Percentiles rank a stretch among this genome's conserved stretches.
phyloP scores from a whole-genome alignment of 2,888 invertebrate species.

The Phymatocera aterrima region DNA sequence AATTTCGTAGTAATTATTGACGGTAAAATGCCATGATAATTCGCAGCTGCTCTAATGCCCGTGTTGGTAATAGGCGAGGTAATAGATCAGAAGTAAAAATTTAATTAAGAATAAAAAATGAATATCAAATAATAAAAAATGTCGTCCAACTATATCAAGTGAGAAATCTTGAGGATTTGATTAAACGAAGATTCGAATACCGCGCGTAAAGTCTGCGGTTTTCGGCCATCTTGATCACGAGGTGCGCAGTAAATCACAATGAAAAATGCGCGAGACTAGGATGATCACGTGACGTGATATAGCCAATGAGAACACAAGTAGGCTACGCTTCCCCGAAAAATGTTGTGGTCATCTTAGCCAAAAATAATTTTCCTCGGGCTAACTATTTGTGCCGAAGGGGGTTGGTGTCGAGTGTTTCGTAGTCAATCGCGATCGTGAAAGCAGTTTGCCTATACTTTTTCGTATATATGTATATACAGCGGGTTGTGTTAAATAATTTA shows the following conservation, averaged over 20 bases:
- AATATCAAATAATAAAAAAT: not conserved
- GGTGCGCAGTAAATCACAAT: constrained; percentile 21
- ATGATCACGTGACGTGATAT: constrained; percentile 47
- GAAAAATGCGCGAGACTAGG: constrained; percentile 17
- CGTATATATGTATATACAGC: not conserved
- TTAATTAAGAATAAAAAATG: no score
- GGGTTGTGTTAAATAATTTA: not conserved
- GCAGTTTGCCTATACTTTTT: not conserved
- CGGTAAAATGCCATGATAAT: no score
- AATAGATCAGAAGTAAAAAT: no score
- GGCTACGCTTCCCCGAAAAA: constrained; percentile 58
- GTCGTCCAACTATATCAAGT: not conserved
- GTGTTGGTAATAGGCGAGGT: no score
- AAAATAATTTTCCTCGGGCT: constrained; percentile 55
- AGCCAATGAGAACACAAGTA: constrained; percentile 55
- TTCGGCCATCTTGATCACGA: constrained; percentile 37
- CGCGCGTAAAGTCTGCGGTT: not conserved
- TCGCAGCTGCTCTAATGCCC: no score
- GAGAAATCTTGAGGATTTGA: not conserved
- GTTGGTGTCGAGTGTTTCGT: constrained; percentile 38
- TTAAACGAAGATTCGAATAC: not conserved
- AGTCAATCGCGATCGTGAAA: not conserved
- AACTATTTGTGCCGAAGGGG: constrained; percentile 45
- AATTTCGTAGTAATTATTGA: no score
- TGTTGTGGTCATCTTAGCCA: constrained; percentile 58